Base-by-base conservation (phyloP, 2,888 invertebrate genomes). In the Dilophus febrilis region DNA sequence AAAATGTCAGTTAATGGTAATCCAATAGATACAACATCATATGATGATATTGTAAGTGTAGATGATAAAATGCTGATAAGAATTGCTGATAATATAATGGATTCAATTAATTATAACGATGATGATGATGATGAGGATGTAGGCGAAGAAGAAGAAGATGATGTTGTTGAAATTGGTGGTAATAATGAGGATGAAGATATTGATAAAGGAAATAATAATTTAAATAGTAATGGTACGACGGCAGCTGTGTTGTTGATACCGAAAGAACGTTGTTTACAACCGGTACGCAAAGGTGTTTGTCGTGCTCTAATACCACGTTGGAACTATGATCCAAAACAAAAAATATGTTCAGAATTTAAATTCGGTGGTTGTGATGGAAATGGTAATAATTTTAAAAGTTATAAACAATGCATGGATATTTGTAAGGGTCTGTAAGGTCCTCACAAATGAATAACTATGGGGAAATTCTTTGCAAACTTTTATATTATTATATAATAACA, bases 311-410 rank as follows among this genome's bases (percentile, higher is more conserved):
- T 62, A 35, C 59, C 61, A 1, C 53, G 64, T 38, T 62, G 57
- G 57, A 59, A 64, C 40, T 71, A 69, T 51, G 65, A 69, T 52
- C 58, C 64, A 2, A 50, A 52, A 37, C 53, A 56, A 31, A 61
- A 61, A 42, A 58, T 61, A 40, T 71, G 71, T 43, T 50, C 58
- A 6, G 63, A 66, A 47, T 71, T 71, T 51, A 65, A 64, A 45
- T 71, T 66, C 45, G 71, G 71, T 4, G 71, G 71, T 40, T 71
- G 71, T 47, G 66, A 64, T 49, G 69, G 70, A 44, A 70, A 70
- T 47, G 63, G 59, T 42, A 71, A 71, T 50, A 71, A 70, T 46
- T 71, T 70, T 51, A 46, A 57, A 41, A 60, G 63, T 42, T 57
- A 62, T 46, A 61, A 64, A 45, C 58, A 61, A 39, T 71, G 71